Evolutionary conservation across 2,888 invertebrate genomes (phyloP), one percentile per base, ranked within the genome.

Genomic region (Cerastoderma edule): DNA sequence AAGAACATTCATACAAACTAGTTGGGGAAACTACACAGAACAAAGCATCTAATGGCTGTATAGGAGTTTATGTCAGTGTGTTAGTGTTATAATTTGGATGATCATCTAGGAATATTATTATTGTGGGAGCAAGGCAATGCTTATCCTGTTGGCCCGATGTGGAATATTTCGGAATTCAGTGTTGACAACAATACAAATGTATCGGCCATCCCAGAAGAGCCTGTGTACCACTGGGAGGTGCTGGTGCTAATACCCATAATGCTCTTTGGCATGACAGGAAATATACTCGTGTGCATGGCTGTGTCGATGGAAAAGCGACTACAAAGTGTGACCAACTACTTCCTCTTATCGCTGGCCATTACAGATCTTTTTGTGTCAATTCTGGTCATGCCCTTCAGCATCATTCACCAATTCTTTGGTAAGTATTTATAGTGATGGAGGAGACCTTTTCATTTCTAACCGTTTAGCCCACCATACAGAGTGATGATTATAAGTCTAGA

Each of bases 321-420:
- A 79, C 98, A 98, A 93, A 98, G 97, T 93, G 97, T 97, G 83
- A 98, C 98, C 82, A 99, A 98, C 94, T 98, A 98, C 93, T 98
- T 98, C 93, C 94, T 98, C 80, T 94, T 98, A 88, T 98, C 98
- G 28, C 93, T 99, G 92, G 98, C 98, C 56, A 96, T 98, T 69
- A 98, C 98, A 67, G 98, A 99, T 94, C 94, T 98, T 74, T 94
- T 98, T 80, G 98, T 98, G 91, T 97, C 97, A 90, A 93, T 97
- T 80, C 96, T 98, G 90, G 98, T 98, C 72, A 99, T 99, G 98
- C 98, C 98, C 3, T 95, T 98, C 92, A 97, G 97, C 76, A 97
- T 98, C 50, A 96, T 98, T 87, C 97, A 97, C 33, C 97, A 97
- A 91, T 96, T 98, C 93, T 94, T 97, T 90, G 98, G 98, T 98